Evolutionary conservation across 2,888 invertebrate genomes (phyloP).

Genomic region (Chymomyza procnemis): DNA sequence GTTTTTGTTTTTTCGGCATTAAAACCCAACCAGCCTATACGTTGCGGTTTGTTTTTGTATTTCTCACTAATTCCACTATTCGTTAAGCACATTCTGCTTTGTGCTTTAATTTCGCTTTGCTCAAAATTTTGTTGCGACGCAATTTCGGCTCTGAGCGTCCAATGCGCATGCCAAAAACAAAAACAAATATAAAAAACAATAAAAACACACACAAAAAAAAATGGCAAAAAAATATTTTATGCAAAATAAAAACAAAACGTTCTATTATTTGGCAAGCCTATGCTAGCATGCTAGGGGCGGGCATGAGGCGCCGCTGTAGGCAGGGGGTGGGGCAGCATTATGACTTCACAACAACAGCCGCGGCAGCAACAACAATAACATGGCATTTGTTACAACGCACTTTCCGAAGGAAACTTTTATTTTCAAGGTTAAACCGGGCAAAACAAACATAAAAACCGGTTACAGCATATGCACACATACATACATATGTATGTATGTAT

Average conservation of each 20-base stretch:
- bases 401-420: constrained; percentile 34
- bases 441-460: constrained; percentile 73
- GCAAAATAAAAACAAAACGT: background rate
- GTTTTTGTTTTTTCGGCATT: constrained; percentile 8
- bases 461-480: constrained; percentile 40
- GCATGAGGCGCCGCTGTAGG: too few relatives aligned
- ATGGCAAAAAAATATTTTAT: background rate
- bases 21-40: background rate
- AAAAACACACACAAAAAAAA: constrained; percentile 17
- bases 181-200: constrained; percentile 31
- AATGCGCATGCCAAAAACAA: constrained; percentile 20
- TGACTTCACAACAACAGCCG: constrained; percentile 12
- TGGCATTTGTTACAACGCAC: constrained; percentile 38
- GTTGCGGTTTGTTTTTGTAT: background rate
- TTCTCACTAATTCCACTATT: background rate
- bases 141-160: constrained; percentile 45
- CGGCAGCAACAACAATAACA: constrained; percentile 50
- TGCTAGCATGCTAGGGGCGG: background rate
- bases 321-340: constrained; percentile 13
- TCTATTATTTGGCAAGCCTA: background rate
- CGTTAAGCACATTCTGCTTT: background rate
- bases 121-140: constrained; percentile 55
- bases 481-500: background rate
- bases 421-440: constrained; percentile 77
- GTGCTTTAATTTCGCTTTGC: constrained; percentile 15